Evolutionary conservation across 2,888 invertebrate genomes (phyloP).

Genomic region (Lasioglossum morio): DNA sequence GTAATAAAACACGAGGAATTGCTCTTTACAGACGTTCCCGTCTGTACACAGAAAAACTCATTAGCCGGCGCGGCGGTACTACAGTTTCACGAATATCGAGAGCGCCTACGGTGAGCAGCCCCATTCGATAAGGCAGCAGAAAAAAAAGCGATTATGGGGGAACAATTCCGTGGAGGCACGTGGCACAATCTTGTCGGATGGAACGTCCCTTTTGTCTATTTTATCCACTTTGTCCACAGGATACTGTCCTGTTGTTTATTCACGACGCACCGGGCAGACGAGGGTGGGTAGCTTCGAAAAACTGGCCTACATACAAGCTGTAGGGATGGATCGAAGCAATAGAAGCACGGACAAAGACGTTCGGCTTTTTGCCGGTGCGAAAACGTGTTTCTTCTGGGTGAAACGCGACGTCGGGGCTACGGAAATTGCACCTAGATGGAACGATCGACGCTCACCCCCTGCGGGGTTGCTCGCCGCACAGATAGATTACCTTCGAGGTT

Average conservation of each 20-base stretch:
- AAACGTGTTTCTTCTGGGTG: constrained; percentile 30
- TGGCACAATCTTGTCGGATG: constrained; percentile 38
- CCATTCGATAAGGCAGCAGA: background rate
- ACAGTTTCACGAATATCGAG: constrained; percentile 9
- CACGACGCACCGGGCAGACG: constrained; percentile 13
- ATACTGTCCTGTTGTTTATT: constrained; percentile 39
- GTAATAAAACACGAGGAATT: constrained; percentile 52
- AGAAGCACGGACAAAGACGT: constrained; percentile 45
- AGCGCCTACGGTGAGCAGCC: background rate
- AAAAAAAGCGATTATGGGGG: background rate
- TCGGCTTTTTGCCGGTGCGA: constrained; percentile 42
- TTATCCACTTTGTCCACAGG: constrained; percentile 35
- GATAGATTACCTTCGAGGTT: constrained; percentile 90
- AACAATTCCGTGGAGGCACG: constrained; percentile 8
- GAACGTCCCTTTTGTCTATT: constrained; percentile 41
- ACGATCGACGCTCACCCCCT: constrained; percentile 35
- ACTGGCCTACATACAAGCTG: constrained; percentile 49
- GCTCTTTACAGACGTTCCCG: constrained; percentile 26
- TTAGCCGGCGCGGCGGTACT: constrained; percentile 24
- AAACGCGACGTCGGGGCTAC: constrained; percentile 6
- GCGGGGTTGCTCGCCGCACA: background rate
- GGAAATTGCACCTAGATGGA: constrained; percentile 53
- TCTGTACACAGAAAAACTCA: constrained; percentile 44
- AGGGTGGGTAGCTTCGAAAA: constrained; percentile 42
- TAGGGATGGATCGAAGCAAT: constrained; percentile 5